Evolutionary conservation across 30 jellyfish, hydroid and myxozoan species (phyloP).

Genomic region (Aurelia coerulea): DNA sequence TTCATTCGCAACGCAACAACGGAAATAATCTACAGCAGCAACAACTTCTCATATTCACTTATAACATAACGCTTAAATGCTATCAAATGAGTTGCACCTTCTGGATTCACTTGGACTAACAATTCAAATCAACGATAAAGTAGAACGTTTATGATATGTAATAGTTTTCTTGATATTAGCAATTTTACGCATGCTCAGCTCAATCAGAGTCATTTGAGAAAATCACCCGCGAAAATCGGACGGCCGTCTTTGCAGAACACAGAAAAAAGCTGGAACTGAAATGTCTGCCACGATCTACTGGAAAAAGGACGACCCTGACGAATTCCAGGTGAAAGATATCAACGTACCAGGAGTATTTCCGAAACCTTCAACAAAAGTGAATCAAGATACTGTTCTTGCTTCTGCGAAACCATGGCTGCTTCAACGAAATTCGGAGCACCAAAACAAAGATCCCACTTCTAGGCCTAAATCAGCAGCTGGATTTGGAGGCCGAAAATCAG

Average conservation of each 20-base stretch:
- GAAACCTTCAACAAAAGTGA: conserved; percentile 28
- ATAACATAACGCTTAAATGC: too few species aligned
- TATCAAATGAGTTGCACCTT: too few species aligned
- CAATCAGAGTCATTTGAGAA: neutral
- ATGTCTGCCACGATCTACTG: conserved; percentile 27
- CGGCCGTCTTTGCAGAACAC: neutral
- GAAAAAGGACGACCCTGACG: conserved; percentile 60
- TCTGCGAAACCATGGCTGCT: conserved; percentile 59
- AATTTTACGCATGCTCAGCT: neutral
- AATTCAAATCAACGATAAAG: too few species aligned
- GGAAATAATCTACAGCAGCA: too few species aligned
- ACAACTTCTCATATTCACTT: too few species aligned
- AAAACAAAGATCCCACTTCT: neutral
- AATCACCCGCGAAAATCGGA: conserved; percentile 18
- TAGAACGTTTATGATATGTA: too few species aligned
- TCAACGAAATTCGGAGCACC: neutral
- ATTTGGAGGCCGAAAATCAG: neutral
- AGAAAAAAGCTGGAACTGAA: neutral
- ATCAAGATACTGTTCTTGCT: conserved; percentile 25
- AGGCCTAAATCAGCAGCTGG: neutral
- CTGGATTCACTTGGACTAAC: too few species aligned
- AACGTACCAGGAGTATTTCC: conserved; percentile 68
- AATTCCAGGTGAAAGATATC: conserved; percentile 35
- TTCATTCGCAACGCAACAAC: too few species aligned
- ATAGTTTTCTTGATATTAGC: too few species aligned